Evolutionary conservation across 2,113 vertebrate species (phyloP), one percentile per base, ranked within the genome.

Genomic region (Hyaena hyaena): DNA sequence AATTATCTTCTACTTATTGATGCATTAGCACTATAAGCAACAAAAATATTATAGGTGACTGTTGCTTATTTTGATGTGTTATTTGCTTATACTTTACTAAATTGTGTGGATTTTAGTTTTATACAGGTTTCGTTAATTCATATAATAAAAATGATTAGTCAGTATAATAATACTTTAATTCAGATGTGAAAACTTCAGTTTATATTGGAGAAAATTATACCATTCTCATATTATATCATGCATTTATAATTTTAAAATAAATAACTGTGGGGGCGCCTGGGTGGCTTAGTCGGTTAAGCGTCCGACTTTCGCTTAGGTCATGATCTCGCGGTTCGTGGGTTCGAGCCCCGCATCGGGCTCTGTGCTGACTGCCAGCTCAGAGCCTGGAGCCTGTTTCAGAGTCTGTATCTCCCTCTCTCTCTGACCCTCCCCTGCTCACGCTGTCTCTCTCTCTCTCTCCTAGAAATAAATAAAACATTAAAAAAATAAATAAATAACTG

Each of bases 101-200:
- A 93, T 96, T 95, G 50, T 86, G 15, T 96, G 43, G n/a, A 74
- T 88, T 97, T 82, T 88, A 86, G 10, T 73, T 96, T 90, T 80
- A 77, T 63, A 2, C 12, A 50, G 61, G 17, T 85, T 85, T 89
- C 96, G 69, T 50, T 90, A 63, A 81, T 86, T 76, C 53, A 91
- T 58, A n/a, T 95, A 95, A 14, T 84, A 83, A 95, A 86, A 77
- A 39, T 85, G 77, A 80, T n/a, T 35, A 90, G 12, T 82, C 28
- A 80, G 48, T 87, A 43, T 92, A 83, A 77, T 93, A 92, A 63
- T 94, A 35, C 50, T 68, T 96, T 94, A 88, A 77, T 85, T 91
- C 17, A 95, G 33, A 82, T 74, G 10, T 93, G 77, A 88, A 69
- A 97, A 53, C n/a, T 89, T 94, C 71, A 2, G 0, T 31, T 91